These are phyloP conservation scores for Acanthosepion lycidas DNA, from an alignment of 2,888 invertebrate species.

Conservation along the genomic window DNA sequence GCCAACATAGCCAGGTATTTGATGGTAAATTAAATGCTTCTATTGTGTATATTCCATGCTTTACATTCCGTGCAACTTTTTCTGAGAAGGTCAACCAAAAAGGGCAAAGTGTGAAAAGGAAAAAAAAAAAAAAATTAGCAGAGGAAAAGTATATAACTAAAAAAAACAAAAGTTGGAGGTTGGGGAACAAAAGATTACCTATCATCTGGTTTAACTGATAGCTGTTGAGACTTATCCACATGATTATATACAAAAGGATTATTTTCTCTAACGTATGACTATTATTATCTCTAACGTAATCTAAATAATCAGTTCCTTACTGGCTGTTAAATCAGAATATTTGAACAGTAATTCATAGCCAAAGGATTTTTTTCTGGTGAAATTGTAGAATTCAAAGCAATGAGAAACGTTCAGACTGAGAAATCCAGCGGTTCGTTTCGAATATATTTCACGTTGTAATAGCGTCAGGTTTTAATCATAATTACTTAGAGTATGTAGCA, in stretches of 20 bases:
- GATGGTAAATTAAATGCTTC: background rate
- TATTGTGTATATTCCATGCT: background rate
- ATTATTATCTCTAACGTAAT: background rate
- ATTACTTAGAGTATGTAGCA: too few relatives aligned
- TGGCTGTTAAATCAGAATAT: background rate
- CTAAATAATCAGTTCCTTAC: background rate
- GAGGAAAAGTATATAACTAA: background rate
- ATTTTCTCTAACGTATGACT: background rate
- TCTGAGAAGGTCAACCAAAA: background rate
- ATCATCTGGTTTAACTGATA: background rate
- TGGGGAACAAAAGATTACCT: background rate
- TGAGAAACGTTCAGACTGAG: background rate
- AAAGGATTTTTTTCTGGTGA: background rate
- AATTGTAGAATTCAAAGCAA: background rate
- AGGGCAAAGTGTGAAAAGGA: background rate
- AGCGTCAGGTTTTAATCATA: too few relatives aligned
- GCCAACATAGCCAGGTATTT: background rate
- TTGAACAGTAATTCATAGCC: background rate
- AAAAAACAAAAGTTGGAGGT: too few relatives aligned
- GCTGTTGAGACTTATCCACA: background rate
- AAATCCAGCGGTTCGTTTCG: background rate
- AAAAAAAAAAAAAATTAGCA: background rate
- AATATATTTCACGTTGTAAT: background rate
- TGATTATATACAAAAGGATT: background rate
- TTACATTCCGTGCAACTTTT: background rate